These are phyloP conservation scores for Drosophila santomea DNA, from an alignment of 1,140 invertebrate species.

Conservation along the genomic window DNA sequence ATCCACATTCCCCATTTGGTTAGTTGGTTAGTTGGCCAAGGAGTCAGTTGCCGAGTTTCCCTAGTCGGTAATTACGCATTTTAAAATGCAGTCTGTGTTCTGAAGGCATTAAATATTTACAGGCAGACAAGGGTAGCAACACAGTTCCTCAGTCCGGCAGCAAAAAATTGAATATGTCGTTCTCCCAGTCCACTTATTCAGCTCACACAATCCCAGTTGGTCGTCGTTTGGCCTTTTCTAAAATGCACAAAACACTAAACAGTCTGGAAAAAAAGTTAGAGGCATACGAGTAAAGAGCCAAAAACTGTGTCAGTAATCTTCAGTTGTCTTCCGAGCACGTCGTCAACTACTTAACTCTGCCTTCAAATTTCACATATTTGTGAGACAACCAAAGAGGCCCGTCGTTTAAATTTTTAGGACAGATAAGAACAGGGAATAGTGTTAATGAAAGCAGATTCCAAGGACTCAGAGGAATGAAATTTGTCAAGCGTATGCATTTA, in stretches of 20 bases:
- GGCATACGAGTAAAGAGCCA: neutral
- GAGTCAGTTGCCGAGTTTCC: conserved; percentile 42
- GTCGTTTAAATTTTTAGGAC: neutral
- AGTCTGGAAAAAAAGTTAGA: conserved; percentile 2
- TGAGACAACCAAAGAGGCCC: conserved; percentile 12
- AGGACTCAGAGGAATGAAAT: neutral
- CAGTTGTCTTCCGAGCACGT: conserved; percentile 16
- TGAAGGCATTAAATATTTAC: conserved; percentile 50
- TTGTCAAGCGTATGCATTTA: neutral
- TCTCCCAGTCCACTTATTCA: conserved; percentile 1
- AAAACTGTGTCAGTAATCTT: conserved; percentile 48
- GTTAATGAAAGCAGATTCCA: conserved; percentile 11
- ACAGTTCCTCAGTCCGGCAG: conserved; percentile 11
- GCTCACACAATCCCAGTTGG: conserved; percentile 11
- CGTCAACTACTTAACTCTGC: conserved; percentile 24
- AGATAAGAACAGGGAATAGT: conserved; percentile 1
- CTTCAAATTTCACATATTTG: conserved; percentile 32
- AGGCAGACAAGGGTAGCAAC: conserved; percentile 12
- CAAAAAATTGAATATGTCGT: conserved; percentile 14
- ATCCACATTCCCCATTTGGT: conserved; percentile 9
- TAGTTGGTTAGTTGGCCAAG: conserved; percentile 17
- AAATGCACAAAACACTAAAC: conserved; percentile 48
- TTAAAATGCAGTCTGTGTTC: conserved; percentile 53
- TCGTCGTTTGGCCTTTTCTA: conserved; percentile 48
- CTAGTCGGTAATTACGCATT: conserved; percentile 56